Evolutionary conservation across 2,888 invertebrate genomes (phyloP).

Genomic region (Acholoe squamosa): DNA sequence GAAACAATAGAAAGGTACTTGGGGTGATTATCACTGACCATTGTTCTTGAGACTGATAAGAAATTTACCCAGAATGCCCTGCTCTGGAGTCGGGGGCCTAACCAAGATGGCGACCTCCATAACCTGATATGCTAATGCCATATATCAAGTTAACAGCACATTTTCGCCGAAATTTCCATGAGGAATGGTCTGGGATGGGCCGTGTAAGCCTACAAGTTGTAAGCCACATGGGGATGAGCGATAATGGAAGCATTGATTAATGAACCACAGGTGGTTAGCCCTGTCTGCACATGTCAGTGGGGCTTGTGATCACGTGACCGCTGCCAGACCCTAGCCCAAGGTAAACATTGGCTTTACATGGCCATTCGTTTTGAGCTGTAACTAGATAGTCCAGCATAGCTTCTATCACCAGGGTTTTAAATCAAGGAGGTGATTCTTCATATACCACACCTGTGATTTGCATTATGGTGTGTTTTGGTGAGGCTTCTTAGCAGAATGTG

Average conservation of each 20-base stretch:
- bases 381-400: background rate
- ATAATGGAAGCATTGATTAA: constrained; percentile 35
- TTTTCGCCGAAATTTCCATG: no score
- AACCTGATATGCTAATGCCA: no score
- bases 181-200: no score
- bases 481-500: no score
- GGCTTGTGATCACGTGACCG: constrained; percentile 6
- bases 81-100: no score
- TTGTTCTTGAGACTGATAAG: no score
- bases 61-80: no score
- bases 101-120: no score
- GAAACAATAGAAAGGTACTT: no score
- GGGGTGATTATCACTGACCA: no score
- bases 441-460: background rate
- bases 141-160: no score
- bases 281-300: constrained; percentile 4
- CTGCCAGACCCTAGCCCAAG: background rate
- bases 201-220: background rate
- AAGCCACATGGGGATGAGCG: constrained; percentile 10
- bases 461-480: no score
- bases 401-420: background rate
- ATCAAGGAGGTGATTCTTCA: background rate
- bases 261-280: constrained; percentile 46
- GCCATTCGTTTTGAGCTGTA: background rate
- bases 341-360: constrained; percentile 25